Evolutionary conservation across 2,113 vertebrate species (phyloP).

Genomic region (Heterocephalus glaber): DNA sequence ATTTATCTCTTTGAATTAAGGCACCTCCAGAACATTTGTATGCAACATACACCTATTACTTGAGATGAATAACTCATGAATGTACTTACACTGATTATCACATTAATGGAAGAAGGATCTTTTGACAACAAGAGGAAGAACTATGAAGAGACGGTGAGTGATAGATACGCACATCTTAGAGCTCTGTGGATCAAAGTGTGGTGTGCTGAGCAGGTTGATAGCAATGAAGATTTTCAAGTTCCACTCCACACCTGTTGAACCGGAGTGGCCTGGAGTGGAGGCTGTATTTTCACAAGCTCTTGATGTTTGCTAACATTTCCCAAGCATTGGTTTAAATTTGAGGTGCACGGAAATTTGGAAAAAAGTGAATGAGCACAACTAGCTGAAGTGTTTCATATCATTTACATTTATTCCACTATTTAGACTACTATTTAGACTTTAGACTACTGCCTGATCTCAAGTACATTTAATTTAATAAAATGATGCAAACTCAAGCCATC

Average conservation of each 20-base stretch:
- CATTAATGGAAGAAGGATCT: neutral
- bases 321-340: neutral
- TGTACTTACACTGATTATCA: neutral
- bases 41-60: neutral
- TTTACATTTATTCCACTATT: neutral
- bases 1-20: neutral
- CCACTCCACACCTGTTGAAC: neutral
- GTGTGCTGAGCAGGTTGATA: neutral
- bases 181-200: neutral
- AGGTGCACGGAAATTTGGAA: neutral
- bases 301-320: neutral
- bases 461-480: neutral
- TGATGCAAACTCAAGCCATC: neutral
- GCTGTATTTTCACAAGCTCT: neutral
- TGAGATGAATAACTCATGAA: neutral
- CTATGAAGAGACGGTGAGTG: neutral
- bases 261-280: neutral
- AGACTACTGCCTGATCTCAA: neutral
- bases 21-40: neutral
- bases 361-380: neutral
- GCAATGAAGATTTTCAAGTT: neutral
- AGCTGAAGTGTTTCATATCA: neutral
- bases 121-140: neutral
- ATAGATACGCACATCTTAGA: too few species aligned
- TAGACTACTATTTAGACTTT: too few species aligned